Conservation (phyloP, 92 coral and sea anemone genomes). For the Epizoanthus illoricatus region DNA sequence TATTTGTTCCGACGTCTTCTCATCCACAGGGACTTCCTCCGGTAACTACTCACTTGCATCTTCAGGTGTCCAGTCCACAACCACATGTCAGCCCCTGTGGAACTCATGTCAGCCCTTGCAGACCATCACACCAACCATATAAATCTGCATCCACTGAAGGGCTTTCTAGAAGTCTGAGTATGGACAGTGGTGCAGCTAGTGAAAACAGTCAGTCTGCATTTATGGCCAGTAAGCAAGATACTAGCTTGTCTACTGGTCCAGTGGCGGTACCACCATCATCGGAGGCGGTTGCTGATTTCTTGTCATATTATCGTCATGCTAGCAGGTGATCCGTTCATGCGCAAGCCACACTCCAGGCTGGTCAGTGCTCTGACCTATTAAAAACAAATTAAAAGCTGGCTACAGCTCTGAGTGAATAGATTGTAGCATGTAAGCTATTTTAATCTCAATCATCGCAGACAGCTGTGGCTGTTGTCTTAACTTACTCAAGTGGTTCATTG, state of each 20-base stretch:
- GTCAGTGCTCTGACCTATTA: not conserved
- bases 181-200: not conserved
- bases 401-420: too few relatives aligned
- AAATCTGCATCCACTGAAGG: too few relatives aligned
- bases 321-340: not conserved
- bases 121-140: too few relatives aligned
- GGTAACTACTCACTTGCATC: not conserved
- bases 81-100: too few relatives aligned
- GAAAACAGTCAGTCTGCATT: not conserved
- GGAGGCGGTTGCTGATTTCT: constrained; percentile 18
- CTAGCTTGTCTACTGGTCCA: not conserved
- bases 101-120: too few relatives aligned
- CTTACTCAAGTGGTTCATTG: too few relatives aligned
- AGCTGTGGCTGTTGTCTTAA: too few relatives aligned
- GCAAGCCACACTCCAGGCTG: not conserved
- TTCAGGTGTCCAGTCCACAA: not conserved
- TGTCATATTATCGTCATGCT: constrained; percentile 10
- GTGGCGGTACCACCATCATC: not conserved
- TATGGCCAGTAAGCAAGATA: too few relatives aligned
- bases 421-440: too few relatives aligned
- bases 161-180: not conserved
- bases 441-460: too few relatives aligned
- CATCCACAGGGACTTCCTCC: not conserved
- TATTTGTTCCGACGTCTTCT: not conserved
- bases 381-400: not conserved